Conservation (phyloP, 2,113 vertebrate genomes). For the Corynorhinus townsendii region DNA sequence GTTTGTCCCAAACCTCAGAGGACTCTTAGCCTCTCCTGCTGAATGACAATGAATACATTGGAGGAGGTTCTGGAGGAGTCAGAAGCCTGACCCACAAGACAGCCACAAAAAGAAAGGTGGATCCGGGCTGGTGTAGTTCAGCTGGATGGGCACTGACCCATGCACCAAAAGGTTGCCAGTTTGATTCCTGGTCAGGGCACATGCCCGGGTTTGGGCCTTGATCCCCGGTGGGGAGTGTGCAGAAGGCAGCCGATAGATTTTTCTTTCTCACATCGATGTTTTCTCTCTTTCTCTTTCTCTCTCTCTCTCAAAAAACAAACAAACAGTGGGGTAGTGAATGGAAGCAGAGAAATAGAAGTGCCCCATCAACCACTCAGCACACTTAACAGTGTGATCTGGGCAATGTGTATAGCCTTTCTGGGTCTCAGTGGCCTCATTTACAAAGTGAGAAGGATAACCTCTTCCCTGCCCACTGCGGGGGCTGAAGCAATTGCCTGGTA, state of each 20-base stretch:
- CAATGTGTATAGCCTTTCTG: not conserved
- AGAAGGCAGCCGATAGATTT: not conserved
- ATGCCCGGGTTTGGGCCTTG: not conserved
- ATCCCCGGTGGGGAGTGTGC: not conserved
- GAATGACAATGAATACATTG: not conserved
- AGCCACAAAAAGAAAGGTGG: not conserved
- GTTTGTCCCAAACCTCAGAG: not conserved
- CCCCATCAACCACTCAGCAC: not conserved
- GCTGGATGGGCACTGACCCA: not conserved
- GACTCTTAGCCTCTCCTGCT: not conserved
- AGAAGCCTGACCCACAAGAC: not conserved
- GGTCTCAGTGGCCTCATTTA: not conserved
- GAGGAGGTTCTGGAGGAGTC: not conserved
- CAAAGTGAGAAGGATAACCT: not conserved
- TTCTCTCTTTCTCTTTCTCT: not conserved
- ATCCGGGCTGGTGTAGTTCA: not conserved
- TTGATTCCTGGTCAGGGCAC: not conserved
- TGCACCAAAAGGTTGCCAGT: not conserved
- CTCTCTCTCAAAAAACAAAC: not conserved
- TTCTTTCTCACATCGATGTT: not conserved
- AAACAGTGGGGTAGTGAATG: not conserved
- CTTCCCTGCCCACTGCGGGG: not conserved
- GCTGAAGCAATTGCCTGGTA: not conserved
- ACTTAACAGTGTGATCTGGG: not conserved
- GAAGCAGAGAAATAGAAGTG: not conserved